A percentile compares a stretch with the other conserved stretches of the same genome.
These are phyloP conservation scores for Polyergus mexicanus DNA, from an alignment of 1,140 invertebrate species.

Conservation along the genomic window DNA sequence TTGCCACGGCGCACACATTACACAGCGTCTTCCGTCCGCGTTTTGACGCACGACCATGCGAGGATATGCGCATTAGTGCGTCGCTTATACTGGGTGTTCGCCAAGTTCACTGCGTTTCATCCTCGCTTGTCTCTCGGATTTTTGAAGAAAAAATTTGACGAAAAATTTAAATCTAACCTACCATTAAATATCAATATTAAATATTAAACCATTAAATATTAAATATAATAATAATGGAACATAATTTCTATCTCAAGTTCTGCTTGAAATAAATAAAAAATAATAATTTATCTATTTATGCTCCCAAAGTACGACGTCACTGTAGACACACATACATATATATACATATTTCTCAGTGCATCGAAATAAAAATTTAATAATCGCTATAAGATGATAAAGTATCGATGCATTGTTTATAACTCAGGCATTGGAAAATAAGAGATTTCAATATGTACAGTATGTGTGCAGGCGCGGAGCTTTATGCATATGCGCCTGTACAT, in stretches of 20 bases:
- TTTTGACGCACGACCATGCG: constrained; percentile 59
- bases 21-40: constrained; percentile 59
- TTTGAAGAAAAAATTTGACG: not conserved
- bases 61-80: constrained; percentile 59
- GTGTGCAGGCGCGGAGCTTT: not conserved
- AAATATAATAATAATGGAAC: not conserved
- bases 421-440: constrained; percentile 21
- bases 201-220: not conserved
- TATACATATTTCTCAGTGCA: not conserved
- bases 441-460: not conserved
- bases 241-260: not conserved
- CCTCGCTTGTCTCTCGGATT: not conserved
- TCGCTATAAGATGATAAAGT: not conserved
- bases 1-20: constrained; percentile 52
- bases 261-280: not conserved
- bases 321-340: too few species aligned
- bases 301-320: not conserved
- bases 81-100: constrained; percentile 46
- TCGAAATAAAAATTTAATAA: constrained; percentile 3
- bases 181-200: constrained; percentile 8
- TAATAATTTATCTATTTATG: not conserved
- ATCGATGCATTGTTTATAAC: constrained; percentile 25
- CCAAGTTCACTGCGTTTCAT: constrained; percentile 14
- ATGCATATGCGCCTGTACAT: not conserved
- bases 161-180: not conserved